Evolutionary conservation across 2,797 vertebrate genomes (phyloP), one percentile per base, ranked within the genome.

Genomic region (Cygnus olor): DNA sequence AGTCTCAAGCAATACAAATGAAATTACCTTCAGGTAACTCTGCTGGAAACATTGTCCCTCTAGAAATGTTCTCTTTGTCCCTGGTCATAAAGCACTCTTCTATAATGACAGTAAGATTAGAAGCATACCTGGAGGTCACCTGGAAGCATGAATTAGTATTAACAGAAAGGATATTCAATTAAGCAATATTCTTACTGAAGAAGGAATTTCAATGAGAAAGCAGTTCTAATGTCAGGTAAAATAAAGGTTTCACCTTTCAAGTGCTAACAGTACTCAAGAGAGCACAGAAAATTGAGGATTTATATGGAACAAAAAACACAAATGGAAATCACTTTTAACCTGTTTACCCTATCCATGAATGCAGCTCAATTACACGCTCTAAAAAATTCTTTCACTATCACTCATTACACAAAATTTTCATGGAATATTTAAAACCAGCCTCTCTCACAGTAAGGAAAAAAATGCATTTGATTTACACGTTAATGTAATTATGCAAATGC

Each of bases 271-370:
- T 85, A 85, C 44, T 73, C 71, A 85, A 73, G 71, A 91, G 56
- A 93, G 65, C 57, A 87, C 0, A 83, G 76, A 94, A 93, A 93
- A 94, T 40, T 72, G 19, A 17, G 36, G 54, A 90, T 80, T 94
- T 94, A 80, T 58, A 61, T 56, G 49, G 44, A 96, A 95, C 70
- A 93, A 88, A 61, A 66, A 51, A 47, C 20, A 85, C 20, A 88
- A 77, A 91, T 54, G 22, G 81, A 93, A 93, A 90, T 93, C 13
- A 73, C 85, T 90, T 95, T 72, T 57, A 93, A 85, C 69, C 85
- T 93, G 72, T 96, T 96, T 95, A 94, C 83, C 81, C 72, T 66
- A 94, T 83, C 84, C 72, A 76, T 32, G 10, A 78, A 95, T 85
- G 58, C 69, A 94, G 88, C 51, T 80, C 86, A 90, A 94, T 93